Evolutionary conservation across 2,888 invertebrate species (phyloP).

Genomic region (Portevinia maculata): DNA sequence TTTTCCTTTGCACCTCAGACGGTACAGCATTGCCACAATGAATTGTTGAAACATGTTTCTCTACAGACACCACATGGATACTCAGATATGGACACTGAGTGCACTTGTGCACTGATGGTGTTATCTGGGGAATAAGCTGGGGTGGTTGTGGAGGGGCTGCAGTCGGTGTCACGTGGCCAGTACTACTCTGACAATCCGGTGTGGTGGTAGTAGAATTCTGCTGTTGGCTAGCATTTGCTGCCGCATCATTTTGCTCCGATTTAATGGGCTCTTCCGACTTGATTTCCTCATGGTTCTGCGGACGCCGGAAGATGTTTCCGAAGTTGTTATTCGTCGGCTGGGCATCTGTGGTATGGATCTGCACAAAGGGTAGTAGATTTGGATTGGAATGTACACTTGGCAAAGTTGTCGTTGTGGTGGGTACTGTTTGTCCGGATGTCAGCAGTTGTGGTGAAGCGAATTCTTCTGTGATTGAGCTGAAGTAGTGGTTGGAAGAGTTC

Average conservation of each 20-base stretch:
- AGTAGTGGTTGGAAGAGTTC: slow-evolving; percentile 64
- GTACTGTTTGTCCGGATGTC: slow-evolving; percentile 26
- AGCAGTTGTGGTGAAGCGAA: slow-evolving; percentile 57
- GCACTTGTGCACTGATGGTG: slow-evolving; percentile 77
- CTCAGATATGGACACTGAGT: slow-evolving; percentile 79
- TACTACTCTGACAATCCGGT: slow-evolving; percentile 27
- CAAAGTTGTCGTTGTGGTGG: slow-evolving; percentile 22
- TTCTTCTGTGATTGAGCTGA: slow-evolving; percentile 66
- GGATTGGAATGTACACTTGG: slow-evolving; percentile 44
- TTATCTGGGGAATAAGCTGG: slow-evolving; percentile 17
- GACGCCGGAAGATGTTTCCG: slow-evolving; percentile 79
- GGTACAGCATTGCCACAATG: slow-evolving; percentile 44
- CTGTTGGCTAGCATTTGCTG: slow-evolving; percentile 36
- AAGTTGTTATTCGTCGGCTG: slow-evolving; percentile 79
- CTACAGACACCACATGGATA: slow-evolving; percentile 76
- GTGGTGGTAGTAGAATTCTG: slow-evolving; percentile 38
- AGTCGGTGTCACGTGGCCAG: slow-evolving; percentile 45
- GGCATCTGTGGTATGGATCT: slow-evolving; percentile 81
- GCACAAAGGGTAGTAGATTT: slow-evolving; percentile 79
- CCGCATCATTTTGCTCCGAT: slow-evolving; percentile 77
- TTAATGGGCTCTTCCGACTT: slow-evolving; percentile 82
- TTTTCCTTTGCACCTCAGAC: slow-evolving; percentile 68
- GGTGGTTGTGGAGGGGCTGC: neutral
- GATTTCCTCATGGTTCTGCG: slow-evolving; percentile 79
- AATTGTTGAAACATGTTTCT: slow-evolving; percentile 72